Conservation (phyloP, 2,888 invertebrate genomes). For the Lasioglossum malachurum region DNA sequence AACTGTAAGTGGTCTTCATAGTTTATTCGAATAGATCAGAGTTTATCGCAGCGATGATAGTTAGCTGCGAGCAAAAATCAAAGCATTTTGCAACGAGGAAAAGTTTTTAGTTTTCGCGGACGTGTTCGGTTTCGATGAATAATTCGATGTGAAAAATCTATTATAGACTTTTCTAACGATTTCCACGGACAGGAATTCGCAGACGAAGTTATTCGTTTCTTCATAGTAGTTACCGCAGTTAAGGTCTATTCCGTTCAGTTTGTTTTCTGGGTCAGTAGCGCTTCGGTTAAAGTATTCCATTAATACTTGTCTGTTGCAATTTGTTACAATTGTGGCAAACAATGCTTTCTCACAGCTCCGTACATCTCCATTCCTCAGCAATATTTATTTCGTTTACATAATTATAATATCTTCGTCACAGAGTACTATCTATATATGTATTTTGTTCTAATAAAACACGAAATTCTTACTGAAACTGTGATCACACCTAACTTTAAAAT, state of each 20-base stretch:
- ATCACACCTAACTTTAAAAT: background rate
- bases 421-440: background rate
- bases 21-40: constrained; percentile 27
- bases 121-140: background rate
- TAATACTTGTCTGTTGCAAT: constrained; percentile 29
- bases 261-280: constrained; percentile 54
- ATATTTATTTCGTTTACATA: background rate
- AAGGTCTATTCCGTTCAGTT: constrained; percentile 43
- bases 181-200: background rate
- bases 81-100: constrained; percentile 31
- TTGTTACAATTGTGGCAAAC: background rate
- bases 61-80: constrained; percentile 20
- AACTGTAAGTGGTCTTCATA: constrained; percentile 26
- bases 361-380: background rate
- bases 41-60: constrained; percentile 26
- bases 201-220: constrained; percentile 31
- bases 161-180: background rate
- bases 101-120: background rate
- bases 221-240: constrained; percentile 20
- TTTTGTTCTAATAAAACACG: background rate
- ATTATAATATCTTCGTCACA: background rate
- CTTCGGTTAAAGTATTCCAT: constrained; percentile 25
- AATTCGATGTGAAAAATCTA: background rate
- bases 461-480: background rate
- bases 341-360: background rate